Evolutionary conservation across 2,888 invertebrate species (phyloP), one percentile per base, ranked within the genome.

Genomic region (Morpho achilles): DNA sequence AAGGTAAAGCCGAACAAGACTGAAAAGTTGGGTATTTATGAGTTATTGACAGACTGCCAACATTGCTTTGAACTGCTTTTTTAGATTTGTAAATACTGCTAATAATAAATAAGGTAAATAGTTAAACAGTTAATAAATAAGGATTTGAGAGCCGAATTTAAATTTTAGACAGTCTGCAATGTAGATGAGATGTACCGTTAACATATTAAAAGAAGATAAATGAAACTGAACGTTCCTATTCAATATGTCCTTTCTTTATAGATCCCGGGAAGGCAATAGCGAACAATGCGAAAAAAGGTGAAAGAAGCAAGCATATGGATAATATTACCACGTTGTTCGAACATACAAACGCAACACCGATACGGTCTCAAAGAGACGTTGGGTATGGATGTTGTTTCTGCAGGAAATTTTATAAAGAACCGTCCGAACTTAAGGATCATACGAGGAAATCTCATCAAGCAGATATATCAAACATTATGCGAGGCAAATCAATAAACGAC

Each of bases 331-430:
- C 63, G 43, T 61, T 74, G 58, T 51, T 75, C 7, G 50, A 67
- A 44, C 65, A 64, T n/a, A 72, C 79, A 0, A 80, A 77, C 51
- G 76, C 76, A 0, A 77, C 75, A 0, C 74, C 74, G 0, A 67
- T 76, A 39, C 64, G 69, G 39, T 58, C 64, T n/a, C 65, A 67
- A n/a, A 64, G 62, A 6, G 69, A 68, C 45, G 64, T 66, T 4
- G 73, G 73, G 0, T 75, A 69, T 47, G 61, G 57, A 0, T 75
- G 75, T 54, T 68, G 66, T 23, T 74, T 68, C 55, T 75, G 75
- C 49, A 51, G 62, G 0, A 57, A 59, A 1, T 56, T 66, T 7
- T 74, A 59, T 49, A 62, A 59, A 3, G 63, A 67, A 7, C 68
- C 75, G 0, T 60, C 64, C 0, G 69, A 73, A 40, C 67, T 75